Percentiles rank a stretch among this genome's conserved stretches.
These are phyloP conservation scores for Linnaemya tessellans DNA, from an alignment of 2,888 invertebrate genomes.

Conservation along the genomic window DNA sequence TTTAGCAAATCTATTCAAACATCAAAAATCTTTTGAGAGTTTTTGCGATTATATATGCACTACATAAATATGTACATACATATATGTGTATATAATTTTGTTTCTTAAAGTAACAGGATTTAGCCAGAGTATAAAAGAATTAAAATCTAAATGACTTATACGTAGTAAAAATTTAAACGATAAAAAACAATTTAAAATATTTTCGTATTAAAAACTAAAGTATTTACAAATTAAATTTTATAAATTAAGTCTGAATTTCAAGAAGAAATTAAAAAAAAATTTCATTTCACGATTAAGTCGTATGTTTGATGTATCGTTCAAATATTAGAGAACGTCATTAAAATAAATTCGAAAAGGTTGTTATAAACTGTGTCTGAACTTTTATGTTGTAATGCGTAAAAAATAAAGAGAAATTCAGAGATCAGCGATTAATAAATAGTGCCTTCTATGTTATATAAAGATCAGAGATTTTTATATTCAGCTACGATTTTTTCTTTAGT, in stretches of 20 bases:
- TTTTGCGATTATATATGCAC: neutral
- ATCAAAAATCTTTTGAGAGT: slow-evolving; percentile 17
- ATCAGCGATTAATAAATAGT: no score
- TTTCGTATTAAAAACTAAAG: neutral
- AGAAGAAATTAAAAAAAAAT: neutral
- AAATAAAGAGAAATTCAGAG: no score
- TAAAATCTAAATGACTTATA: no score
- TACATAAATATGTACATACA: no score
- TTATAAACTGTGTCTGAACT: no score
- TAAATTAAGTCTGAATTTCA: neutral
- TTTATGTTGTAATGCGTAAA: no score
- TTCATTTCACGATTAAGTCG: no score
- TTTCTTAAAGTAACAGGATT: neutral
- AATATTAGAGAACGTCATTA: no score
- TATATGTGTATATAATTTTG: neutral
- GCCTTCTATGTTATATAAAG: no score
- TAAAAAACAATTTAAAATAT: neutral
- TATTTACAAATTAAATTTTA: neutral
- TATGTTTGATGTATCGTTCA: no score
- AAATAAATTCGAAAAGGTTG: neutral
- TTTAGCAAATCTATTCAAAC: slow-evolving; percentile 40
- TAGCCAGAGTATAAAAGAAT: neutral
- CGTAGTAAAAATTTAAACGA: neutral
- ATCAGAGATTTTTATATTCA: no score
- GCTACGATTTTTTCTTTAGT: no score